A percentile compares a stretch with the other conserved stretches of the same genome.
Conservation (phyloP, 1,140 invertebrate species). For the Helicoverpa zea region DNA sequence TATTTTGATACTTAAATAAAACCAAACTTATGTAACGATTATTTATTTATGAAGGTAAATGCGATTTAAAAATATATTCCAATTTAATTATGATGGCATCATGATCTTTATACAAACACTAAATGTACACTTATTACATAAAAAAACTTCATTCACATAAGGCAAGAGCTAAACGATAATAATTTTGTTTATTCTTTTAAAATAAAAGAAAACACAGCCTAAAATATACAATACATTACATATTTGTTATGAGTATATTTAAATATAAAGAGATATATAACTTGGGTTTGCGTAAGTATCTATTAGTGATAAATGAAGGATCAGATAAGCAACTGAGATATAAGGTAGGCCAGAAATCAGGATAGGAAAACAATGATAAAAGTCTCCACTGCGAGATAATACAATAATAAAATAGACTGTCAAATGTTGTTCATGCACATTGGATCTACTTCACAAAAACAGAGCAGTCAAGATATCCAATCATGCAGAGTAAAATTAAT, state of each 20-base stretch:
- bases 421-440: no score
- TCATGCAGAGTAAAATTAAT: no score
- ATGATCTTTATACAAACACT: constrained; percentile 65
- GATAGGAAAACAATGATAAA: no score
- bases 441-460: no score
- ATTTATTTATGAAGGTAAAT: constrained; percentile 63
- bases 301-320: neutral
- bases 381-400: no score
- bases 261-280: neutral
- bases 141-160: constrained; percentile 56
- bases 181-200: constrained; percentile 43
- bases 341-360: no score
- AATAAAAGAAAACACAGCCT: constrained; percentile 41
- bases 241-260: constrained; percentile 14
- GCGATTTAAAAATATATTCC: constrained; percentile 64
- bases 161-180: constrained; percentile 61
- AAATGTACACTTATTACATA: constrained; percentile 66
- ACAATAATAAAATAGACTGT: no score
- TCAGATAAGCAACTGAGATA: neutral
- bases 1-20: constrained; percentile 5
- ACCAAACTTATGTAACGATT: constrained; percentile 54
- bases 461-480: no score
- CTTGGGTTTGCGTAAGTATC: neutral
- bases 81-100: constrained; percentile 71
- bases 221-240: constrained; percentile 22